Base-by-base conservation (phyloP, 2,888 invertebrate species). In the Oeneis ivallda region DNA sequence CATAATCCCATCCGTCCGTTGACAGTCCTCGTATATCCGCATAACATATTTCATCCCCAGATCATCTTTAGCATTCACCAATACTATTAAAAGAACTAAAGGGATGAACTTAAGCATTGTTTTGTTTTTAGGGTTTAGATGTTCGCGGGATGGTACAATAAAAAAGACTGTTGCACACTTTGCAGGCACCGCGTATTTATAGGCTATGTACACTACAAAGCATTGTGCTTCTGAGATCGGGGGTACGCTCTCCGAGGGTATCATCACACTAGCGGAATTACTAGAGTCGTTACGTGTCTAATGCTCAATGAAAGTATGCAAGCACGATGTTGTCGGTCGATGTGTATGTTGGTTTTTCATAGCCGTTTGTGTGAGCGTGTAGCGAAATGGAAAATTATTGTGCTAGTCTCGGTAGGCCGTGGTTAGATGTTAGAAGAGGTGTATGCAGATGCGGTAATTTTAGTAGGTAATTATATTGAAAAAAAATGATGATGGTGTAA, bases 1-100 rank as follows among this genome's bases (percentile, higher is more conserved):
- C 62, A 95, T 88, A 62, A 96, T 90, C 57, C 95, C 96, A 67
- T 94, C 95, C 1, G 94, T 85, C 70, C 93, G 93, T 69, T 94
- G 93, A 79, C 96, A 96, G 75, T 96, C 96, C 74, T 96, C 96
- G 82, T 96, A 96, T 70, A 96, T 93, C 76, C 94, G 94, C 76
- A 94, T 87, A 6, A 95, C 84, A 54, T 95, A 93, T 68, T 94
- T 93, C 74, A 95, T 89, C 65, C 96, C 95, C 66, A 94, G 85
- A 71, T 92, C 90, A 65, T 88, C 89, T 66, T 76, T 81, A 7
- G 79, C 79, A 11, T 76, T 62, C 5, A 79, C 79, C 9, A 80
- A 68, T 15, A 82, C 70, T 58, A 74, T 71, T 13, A 80, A 58
- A 11, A 84, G 67, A 43, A 80, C 70, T 63, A 89, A 62, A 63